Conservation (phyloP, 2,888 invertebrate species). For the Drosophila paramelanica region DNA sequence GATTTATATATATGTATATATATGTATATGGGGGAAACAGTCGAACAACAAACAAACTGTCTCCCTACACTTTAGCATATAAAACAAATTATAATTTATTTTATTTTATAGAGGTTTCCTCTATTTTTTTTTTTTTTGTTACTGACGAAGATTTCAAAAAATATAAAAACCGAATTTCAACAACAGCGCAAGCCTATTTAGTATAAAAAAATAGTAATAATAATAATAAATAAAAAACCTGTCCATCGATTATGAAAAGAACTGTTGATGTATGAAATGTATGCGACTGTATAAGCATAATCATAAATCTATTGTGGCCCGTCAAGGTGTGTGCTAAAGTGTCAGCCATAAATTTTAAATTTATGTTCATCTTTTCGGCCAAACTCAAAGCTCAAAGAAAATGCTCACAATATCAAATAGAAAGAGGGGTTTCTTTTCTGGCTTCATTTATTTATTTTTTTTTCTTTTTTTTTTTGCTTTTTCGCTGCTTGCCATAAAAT, state of each 20-base stretch:
- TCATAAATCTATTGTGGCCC: constrained; percentile 63
- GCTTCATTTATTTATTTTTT: not conserved
- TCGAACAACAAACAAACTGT: constrained; percentile 4
- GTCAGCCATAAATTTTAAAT: constrained; percentile 72
- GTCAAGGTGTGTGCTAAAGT: constrained; percentile 60
- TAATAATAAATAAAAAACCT: constrained; percentile 54
- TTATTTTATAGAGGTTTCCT: constrained; percentile 11
- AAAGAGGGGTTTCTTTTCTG: constrained; percentile 4
- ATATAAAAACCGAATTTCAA: constrained; percentile 17
- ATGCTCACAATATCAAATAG: constrained; percentile 12
- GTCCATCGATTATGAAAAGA: constrained; percentile 73
- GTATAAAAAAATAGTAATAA: constrained; percentile 31
- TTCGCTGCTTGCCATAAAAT: constrained; percentile 12
- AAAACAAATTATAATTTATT: constrained; percentile 74
- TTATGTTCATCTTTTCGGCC: constrained; percentile 68
- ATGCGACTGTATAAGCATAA: constrained; percentile 41
- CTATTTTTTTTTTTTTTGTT: not conserved
- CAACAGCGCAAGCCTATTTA: constrained; percentile 35
- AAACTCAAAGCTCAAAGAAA: constrained; percentile 37
- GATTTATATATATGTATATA: constrained; percentile 53
- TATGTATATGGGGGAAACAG: constrained; percentile 31
- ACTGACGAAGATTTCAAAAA: constrained; percentile 11
- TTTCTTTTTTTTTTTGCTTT: not conserved
- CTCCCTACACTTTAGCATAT: constrained; percentile 58
- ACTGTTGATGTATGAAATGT: constrained; percentile 72